Evolutionary conservation across 2,113 vertebrate species (phyloP).

Genomic region (Ifrita kowaldi): DNA sequence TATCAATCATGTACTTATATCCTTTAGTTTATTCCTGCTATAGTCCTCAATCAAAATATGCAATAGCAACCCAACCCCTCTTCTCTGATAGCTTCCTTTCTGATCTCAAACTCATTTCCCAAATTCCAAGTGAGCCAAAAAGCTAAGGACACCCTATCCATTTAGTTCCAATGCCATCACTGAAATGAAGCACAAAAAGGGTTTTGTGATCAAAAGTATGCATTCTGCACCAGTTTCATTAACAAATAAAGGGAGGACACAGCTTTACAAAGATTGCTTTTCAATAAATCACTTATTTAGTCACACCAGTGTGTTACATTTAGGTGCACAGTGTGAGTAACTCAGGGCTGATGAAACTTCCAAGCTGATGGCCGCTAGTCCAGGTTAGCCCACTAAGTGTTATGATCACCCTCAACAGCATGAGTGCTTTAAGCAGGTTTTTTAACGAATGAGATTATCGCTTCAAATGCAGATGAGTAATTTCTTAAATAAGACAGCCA

Average conservation of each 20-base stretch:
- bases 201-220: neutral
- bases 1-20: neutral
- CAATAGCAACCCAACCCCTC: neutral
- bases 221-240: neutral
- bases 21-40: neutral
- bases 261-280: neutral
- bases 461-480: neutral
- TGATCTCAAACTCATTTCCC: neutral
- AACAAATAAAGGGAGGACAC: neutral
- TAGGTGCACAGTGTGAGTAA: neutral
- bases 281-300: neutral
- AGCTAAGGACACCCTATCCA: neutral
- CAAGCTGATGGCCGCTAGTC: neutral
- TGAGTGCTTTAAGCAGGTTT: neutral
- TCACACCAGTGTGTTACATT: neutral
- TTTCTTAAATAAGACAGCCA: neutral
- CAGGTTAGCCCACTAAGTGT: neutral
- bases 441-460: neutral
- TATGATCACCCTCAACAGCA: neutral
- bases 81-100: neutral
- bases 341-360: neutral
- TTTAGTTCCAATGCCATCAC: neutral
- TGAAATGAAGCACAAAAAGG: neutral
- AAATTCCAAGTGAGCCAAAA: neutral
- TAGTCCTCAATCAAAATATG: neutral